Conservation (phyloP, 2,888 invertebrate species). For the Drosophila monieri region DNA sequence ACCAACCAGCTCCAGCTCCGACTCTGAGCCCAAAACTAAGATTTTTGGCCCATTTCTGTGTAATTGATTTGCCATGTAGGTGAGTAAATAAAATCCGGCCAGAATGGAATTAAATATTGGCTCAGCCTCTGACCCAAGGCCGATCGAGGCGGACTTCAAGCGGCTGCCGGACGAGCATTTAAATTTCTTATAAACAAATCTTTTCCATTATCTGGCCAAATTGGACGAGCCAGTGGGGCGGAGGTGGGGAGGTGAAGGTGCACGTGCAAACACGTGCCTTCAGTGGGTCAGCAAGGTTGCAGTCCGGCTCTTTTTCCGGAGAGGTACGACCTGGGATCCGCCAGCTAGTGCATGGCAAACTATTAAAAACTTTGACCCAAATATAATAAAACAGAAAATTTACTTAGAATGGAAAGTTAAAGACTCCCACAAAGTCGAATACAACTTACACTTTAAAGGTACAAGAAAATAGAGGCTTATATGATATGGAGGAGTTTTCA, state of each 20-base stretch:
- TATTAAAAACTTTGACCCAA: slow-evolving; percentile 79
- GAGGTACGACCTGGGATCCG: neutral
- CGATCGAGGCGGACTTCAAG: slow-evolving; percentile 1
- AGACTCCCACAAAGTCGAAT: neutral
- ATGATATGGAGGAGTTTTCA: too few relatives aligned
- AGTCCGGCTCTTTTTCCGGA: slow-evolving; percentile 24
- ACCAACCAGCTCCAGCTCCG: slow-evolving; percentile 25
- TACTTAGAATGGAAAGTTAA: slow-evolving; percentile 42
- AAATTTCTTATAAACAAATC: slow-evolving; percentile 63
- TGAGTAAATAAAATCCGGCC: slow-evolving; percentile 32
- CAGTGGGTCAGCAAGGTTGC: slow-evolving; percentile 28
- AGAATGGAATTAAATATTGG: slow-evolving; percentile 51
- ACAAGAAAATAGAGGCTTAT: too few relatives aligned
- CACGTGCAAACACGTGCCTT: slow-evolving; percentile 30
- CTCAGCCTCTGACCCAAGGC: slow-evolving; percentile 18
- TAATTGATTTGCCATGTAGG: slow-evolving; percentile 68
- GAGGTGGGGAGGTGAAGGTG: slow-evolving; percentile 1
- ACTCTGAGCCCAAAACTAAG: slow-evolving; percentile 5
- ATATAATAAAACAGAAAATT: slow-evolving; percentile 75
- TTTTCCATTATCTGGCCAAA: slow-evolving; percentile 48
- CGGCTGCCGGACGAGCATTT: slow-evolving; percentile 41
- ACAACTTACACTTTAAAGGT: neutral
- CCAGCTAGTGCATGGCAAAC: slow-evolving; percentile 53
- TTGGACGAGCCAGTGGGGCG: slow-evolving; percentile 1
- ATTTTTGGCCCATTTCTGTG: slow-evolving; percentile 47